These are phyloP conservation scores for Plagodis pulveraria DNA, from an alignment of 2,888 invertebrate genomes.

Conservation along the genomic window DNA sequence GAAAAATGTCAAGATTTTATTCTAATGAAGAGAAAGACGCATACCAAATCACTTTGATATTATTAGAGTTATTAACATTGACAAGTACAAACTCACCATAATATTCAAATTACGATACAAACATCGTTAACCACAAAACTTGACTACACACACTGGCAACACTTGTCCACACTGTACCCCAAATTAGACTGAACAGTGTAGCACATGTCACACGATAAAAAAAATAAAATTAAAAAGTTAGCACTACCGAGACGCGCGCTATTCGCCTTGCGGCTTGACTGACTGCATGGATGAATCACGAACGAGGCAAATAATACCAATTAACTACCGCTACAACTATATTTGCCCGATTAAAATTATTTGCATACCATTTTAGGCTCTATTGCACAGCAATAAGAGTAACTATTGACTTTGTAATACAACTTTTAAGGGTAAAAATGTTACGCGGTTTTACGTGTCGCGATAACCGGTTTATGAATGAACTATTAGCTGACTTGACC, in stretches of 20 bases:
- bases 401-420: conserved; percentile 19
- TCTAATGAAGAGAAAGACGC: conserved; percentile 21
- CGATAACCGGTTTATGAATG: conserved; percentile 61
- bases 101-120: conserved; percentile 2
- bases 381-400: conserved; percentile 46
- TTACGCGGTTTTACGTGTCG: conserved; percentile 53
- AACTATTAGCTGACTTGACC: conserved; percentile 42
- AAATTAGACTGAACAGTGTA: conserved; percentile 48
- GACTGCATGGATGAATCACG: conserved; percentile 75
- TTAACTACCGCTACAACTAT: conserved; percentile 61
- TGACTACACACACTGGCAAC: conserved; percentile 38
- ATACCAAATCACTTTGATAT: background rate
- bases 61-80: background rate
- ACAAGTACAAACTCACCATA: conserved; percentile 7
- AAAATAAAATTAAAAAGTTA: conserved; percentile 50
- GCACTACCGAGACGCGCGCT: conserved; percentile 56
- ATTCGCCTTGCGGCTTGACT: conserved; percentile 65
- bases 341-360: conserved; percentile 57
- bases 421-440: conserved; percentile 42
- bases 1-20: conserved; percentile 24
- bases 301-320: conserved; percentile 79
- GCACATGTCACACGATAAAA: conserved; percentile 60
- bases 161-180: conserved; percentile 48
- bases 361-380: conserved; percentile 52
- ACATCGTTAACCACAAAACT: conserved; percentile 17